Base-by-base conservation (phyloP, 2,113 vertebrate genomes). In the Daphoenositta chrysoptera region DNA sequence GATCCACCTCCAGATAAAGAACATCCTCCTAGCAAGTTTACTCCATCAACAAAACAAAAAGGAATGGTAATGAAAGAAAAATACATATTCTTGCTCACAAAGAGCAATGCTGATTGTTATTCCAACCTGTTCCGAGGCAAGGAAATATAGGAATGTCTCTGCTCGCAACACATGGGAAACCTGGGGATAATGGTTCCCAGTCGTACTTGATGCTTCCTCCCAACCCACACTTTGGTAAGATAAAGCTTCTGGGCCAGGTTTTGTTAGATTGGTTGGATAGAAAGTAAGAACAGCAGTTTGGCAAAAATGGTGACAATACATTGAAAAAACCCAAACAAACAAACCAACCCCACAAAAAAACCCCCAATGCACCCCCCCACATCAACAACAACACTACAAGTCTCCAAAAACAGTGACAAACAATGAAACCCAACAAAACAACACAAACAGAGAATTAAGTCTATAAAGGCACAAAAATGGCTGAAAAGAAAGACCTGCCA, bases 51-150 rank as follows among this genome's bases (percentile, higher is more conserved):
- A 71, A 57, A 45, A n/a, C 26, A 7, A 70, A 92, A 78, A 51
- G 22, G 31, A 78, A 91, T 58, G 35, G 37, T 90, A 75, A 93
- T 91, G 60, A 89, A 94, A 90, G 72, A 35, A 86, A 89, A 90
- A 95, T 95, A 50, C 64, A 94, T 81, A 78, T 65, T 66, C 79
- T 51, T 47, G 30, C 54, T 90, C 60, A 68, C 70, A 81, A 83
- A 68, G 60, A 54, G 13, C 39, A 75, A 37, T 1, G 19, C 24
- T 64, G 44, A 89, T 82, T 83, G 30, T 61, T 90, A 95, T 79
- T 90, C 86, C 83, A 75, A 21, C 37, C 66, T 72, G 44, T 83
- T 93, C 61, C 2, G 4, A 82, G 37, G 85, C 44, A 94, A 90
- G 92, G 92, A 91, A 91, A 82, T 28, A 58, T 11, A 77, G 15